Evolutionary conservation across 2,888 invertebrate species (phyloP).

Genomic region (Rhyacophila evoluta): DNA sequence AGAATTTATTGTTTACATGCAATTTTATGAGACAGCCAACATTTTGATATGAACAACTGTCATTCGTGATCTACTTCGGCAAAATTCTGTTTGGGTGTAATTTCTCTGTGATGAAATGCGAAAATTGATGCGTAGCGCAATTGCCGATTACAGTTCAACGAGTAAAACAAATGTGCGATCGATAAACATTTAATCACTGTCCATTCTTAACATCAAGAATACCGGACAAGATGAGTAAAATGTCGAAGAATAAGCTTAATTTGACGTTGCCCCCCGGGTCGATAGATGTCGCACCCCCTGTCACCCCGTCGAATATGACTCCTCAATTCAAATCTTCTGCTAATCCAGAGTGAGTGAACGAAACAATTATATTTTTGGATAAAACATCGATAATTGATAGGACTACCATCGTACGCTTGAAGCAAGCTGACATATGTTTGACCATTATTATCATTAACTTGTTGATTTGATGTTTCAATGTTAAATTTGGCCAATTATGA

Average conservation of each 20-base stretch:
- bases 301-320: slow-evolving; percentile 72
- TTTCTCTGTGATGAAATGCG: neutral
- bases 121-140: neutral
- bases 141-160: neutral
- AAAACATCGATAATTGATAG: slow-evolving; percentile 57
- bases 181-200: slow-evolving; percentile 1
- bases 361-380: slow-evolving; percentile 63
- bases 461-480: no score
- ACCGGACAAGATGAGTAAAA: slow-evolving; percentile 68
- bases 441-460: no score
- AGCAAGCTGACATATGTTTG: neutral
- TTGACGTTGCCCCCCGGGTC: slow-evolving; percentile 91
- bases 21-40: no score
- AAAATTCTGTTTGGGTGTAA: slow-evolving; percentile 9
- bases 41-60: neutral
- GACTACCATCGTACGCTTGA: neutral
- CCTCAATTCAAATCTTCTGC: slow-evolving; percentile 72
- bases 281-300: slow-evolving; percentile 78
- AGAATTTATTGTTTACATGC: neutral
- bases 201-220: slow-evolving; percentile 27
- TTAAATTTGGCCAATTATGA: no score
- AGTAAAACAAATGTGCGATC: slow-evolving; percentile 7
- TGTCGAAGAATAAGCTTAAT: slow-evolving; percentile 94
- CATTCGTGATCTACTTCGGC: neutral
- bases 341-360: slow-evolving; percentile 70